phyloP scores from a whole-genome alignment of 92 coral and sea anemone species.

The Epizoanthus ramosus region DNA sequence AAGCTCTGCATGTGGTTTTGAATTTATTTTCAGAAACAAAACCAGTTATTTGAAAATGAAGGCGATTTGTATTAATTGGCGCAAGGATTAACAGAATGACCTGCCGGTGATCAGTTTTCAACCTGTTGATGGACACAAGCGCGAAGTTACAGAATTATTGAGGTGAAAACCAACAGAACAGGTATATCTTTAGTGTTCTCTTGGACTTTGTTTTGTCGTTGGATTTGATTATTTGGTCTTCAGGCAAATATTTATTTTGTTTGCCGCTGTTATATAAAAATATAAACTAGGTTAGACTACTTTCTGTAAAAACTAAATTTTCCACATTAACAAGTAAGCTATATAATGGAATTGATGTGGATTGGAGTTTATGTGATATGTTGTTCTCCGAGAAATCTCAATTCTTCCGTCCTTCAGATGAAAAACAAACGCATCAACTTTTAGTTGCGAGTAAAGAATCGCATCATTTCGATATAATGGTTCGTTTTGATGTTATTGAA shows the following conservation, averaged over 20 bases:
- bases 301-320: no score
- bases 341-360: no score
- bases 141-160: not conserved
- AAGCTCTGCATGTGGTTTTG: slow-evolving; percentile 13
- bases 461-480: no score
- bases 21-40: slow-evolving; percentile 4
- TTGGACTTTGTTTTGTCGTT: slow-evolving; percentile 1
- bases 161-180: slow-evolving; percentile 18
- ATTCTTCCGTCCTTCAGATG: no score
- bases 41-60: not conserved
- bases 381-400: no score
- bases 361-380: no score
- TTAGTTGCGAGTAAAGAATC: no score
- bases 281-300: no score
- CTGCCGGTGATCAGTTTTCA: not conserved
- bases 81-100: not conserved
- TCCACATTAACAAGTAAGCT: no score
- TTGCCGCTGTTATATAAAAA: no score
- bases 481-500: no score
- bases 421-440: no score
- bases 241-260: not conserved
- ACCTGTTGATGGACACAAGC: slow-evolving; percentile 7
- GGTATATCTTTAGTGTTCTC: slow-evolving; percentile 18
- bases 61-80: not conserved
- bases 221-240: not conserved